Evolutionary conservation across 2,113 vertebrate genomes (phyloP), one percentile per base, ranked within the genome.

Genomic region (Meles meles): DNA sequence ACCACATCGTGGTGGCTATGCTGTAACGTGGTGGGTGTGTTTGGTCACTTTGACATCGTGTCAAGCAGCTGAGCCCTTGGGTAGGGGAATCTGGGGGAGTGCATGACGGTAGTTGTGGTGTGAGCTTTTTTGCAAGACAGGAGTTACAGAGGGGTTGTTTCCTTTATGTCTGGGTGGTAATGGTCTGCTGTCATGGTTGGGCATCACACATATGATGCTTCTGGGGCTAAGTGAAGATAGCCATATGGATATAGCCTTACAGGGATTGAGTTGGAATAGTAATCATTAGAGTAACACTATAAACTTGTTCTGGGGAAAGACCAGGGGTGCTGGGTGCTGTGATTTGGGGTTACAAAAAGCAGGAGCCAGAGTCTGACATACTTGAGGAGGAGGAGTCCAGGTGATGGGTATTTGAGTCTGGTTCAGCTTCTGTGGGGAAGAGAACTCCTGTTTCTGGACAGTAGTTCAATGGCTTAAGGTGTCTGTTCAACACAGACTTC

Each of bases 31-130:
- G 5, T 0, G 6, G 29, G 7, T 12, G 13, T 23, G 2, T 20
- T 8, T 39, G 81, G 10, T 10, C 52, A 20, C 9, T 34, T 49
- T 39, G 0, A 20, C 2, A 1, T 15, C 20, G 0, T 42, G 3
- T 6, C 57, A 1, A 47, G 69, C 42, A 5, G 39, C 5, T n/a
- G 3, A 67, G 15, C 44, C n/a, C 44, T 13, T 42, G 39, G 80
- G 6, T 42, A 25, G 4, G 8, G 39, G 21, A 25, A 6, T 42
- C 2, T 11, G 59, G 5, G 1, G 13, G 4, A 57, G 4, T 10
- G 13, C 14, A 5, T 0, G 61, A 27, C 13, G 0, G 3, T 12
- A 3, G 0, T 6, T 9, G 44, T 12, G 34, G 39, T 0, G 0
- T 42, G 21, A 6, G 47, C 47, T 39, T 49, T 39, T 59, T 4